Conservation (phyloP, 2,113 vertebrate species). For the Leptosomus discolor region DNA sequence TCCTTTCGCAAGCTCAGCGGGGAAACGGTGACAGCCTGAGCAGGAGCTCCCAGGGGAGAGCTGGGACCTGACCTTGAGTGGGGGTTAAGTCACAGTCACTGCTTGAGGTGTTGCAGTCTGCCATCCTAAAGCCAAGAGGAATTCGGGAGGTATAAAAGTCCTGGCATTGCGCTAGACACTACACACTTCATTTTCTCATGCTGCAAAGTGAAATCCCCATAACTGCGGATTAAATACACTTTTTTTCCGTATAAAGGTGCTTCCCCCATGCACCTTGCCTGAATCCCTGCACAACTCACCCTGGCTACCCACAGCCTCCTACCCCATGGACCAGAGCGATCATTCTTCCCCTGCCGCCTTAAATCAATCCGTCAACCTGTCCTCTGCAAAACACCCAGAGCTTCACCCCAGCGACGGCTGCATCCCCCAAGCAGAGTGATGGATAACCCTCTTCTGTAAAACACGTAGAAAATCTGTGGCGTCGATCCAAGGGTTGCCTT, state of each 20-base stretch:
- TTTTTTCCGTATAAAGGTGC: background rate
- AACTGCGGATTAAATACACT: background rate
- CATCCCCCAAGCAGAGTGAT: background rate
- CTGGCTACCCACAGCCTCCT: background rate
- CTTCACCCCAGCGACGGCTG: background rate
- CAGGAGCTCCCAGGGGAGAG: background rate
- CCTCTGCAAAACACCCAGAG: background rate
- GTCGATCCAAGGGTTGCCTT: background rate
- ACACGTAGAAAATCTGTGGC: rapidly evolving
- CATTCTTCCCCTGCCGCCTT: background rate
- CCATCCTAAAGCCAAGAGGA: background rate
- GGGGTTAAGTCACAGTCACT: background rate
- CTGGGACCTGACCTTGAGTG: background rate
- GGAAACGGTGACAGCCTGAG: background rate
- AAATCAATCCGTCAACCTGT: background rate
- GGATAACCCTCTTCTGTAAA: background rate
- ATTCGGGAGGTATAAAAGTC: background rate
- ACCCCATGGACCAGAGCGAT: rapidly evolving
- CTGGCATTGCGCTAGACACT: background rate
- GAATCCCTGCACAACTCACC: background rate
- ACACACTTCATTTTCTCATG: background rate
- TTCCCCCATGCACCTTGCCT: background rate
- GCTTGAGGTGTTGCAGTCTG: background rate
- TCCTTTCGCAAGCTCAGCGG: rapidly evolving
- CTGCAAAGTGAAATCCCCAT: background rate